Conservation (phyloP, 2,113 vertebrate species). For the cat (Felis catus) region F.catus_Fca126_mat1.0 CM031417.1:129337001-129337500, state of each 20-base stretch:
- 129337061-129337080: neutral
- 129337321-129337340: neutral
- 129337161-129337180: neutral
- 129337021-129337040: neutral
- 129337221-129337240: neutral
- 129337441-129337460: conserved; percentile 36
- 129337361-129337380: neutral
- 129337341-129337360: neutral
- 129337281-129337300: neutral
- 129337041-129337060: neutral
- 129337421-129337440: neutral
- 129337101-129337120: neutral
- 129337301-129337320: neutral
- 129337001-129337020: neutral
- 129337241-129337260: neutral
- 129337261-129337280: neutral
- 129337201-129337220: neutral
- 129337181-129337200: neutral
- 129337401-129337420: neutral
- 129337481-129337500: neutral
- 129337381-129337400: neutral
- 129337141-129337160: neutral
- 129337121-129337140: neutral
- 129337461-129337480: conserved; percentile 11
- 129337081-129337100: neutral